Evolutionary conservation across 2,888 invertebrate species (phyloP).

Genomic region (Eutolmus rufibarbis): DNA sequence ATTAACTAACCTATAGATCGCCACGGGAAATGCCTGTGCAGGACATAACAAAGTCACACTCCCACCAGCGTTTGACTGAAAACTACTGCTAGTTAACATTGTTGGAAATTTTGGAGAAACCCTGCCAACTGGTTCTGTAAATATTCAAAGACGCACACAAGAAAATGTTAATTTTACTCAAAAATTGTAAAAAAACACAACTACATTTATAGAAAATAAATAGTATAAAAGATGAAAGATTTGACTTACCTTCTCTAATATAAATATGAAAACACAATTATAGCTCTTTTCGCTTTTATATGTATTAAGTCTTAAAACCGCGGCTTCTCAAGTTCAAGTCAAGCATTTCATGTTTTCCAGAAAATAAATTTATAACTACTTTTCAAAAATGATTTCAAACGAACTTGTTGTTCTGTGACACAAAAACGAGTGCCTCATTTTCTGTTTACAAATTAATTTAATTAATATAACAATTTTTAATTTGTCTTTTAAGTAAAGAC

Average conservation of each 20-base stretch:
- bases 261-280: background rate
- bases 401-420: constrained; percentile 37
- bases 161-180: background rate
- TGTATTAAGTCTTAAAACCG: constrained; percentile 23
- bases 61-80: constrained; percentile 66
- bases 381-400: constrained; percentile 34
- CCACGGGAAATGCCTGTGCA: constrained; percentile 75
- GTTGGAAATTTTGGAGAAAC: constrained; percentile 75
- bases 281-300: background rate
- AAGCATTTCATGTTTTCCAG: constrained; percentile 52
- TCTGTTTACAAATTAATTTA: constrained; percentile 33
- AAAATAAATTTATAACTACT: background rate
- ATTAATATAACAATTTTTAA: constrained; percentile 46
- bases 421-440: constrained; percentile 34
- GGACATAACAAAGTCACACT: constrained; percentile 71
- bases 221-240: constrained; percentile 7
- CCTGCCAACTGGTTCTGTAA: constrained; percentile 76
- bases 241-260: constrained; percentile 43
- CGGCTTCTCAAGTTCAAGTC: constrained; percentile 57
- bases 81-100: constrained; percentile 69
- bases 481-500: constrained; percentile 36
- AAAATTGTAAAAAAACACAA: background rate
- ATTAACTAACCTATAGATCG: constrained; percentile 66
- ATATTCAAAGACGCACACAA: constrained; percentile 39
- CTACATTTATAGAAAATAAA: background rate